phyloP scores from a whole-genome alignment of 2,888 invertebrate genomes.

The Ichneumoninae sp. region DNA sequence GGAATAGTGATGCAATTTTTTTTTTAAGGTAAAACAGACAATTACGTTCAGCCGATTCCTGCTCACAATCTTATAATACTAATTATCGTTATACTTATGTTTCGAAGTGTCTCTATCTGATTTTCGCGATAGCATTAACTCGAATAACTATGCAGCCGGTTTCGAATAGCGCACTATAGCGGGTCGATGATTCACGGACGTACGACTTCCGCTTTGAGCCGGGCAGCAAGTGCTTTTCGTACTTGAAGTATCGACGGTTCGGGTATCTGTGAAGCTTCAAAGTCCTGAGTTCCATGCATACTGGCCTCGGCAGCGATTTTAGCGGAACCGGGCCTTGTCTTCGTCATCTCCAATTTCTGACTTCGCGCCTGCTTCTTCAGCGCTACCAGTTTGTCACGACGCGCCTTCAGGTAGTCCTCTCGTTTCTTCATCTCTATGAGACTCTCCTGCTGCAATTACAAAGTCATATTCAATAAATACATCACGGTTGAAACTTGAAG shows the following conservation, averaged over 20 bases:
- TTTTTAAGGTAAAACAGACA: background rate
- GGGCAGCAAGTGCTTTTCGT: conserved; percentile 92
- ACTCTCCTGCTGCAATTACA: conserved; percentile 60
- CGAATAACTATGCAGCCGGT: background rate
- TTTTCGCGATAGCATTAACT: background rate
- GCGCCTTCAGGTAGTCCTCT: conserved; percentile 94
- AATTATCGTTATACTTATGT: background rate
- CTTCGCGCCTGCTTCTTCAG: conserved; percentile 95
- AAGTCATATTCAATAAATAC: background rate
- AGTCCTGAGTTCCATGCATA: conserved; percentile 79
- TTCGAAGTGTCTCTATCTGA: background rate
- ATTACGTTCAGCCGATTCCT: background rate
- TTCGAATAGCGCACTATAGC: background rate
- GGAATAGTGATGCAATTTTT: background rate
- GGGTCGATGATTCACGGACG: conserved; percentile 85
- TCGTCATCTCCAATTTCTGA: conserved; percentile 89
- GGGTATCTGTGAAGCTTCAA: conserved; percentile 73
- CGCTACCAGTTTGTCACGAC: conserved; percentile 95
- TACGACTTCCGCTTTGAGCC: conserved; percentile 93
- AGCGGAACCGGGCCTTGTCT: conserved; percentile 82
- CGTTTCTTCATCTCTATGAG: conserved; percentile 90
- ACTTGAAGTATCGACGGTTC: conserved; percentile 89
- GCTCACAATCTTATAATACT: background rate
- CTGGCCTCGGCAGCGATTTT: conserved; percentile 79
- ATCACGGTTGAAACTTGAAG: background rate